These are phyloP conservation scores for Morone saxatilis DNA, from an alignment of 2,113 vertebrate species.

Conservation along the genomic window DNA sequence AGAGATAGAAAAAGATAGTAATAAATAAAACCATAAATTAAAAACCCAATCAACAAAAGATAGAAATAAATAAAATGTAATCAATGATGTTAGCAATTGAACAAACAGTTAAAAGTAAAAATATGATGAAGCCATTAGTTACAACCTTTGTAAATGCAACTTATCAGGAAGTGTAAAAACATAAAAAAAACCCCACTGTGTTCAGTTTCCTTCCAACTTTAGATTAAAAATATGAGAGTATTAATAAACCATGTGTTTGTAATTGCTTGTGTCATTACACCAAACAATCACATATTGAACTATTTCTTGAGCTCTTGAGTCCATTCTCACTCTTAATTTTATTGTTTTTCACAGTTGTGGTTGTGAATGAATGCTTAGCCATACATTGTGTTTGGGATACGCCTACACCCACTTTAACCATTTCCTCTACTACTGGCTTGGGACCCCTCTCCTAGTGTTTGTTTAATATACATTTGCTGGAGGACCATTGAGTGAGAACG, in stretches of 20 bases:
- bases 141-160: no score
- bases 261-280: neutral
- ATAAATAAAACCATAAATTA: no score
- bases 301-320: neutral
- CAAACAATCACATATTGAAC: neutral
- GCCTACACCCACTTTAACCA: conserved; percentile 55
- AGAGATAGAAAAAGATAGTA: no score
- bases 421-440: conserved; percentile 56
- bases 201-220: no score
- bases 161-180: no score
- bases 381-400: conserved; percentile 53
- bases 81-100: no score
- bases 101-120: no score
- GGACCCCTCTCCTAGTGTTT: conserved; percentile 67
- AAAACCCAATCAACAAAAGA: no score
- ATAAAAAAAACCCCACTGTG: no score
- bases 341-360: conserved; percentile 10
- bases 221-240: no score
- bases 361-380: conserved; percentile 36
- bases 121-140: no score
- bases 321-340: conserved; percentile 1
- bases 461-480: conserved; percentile 57
- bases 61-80: no score
- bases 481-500: conserved; percentile 22
- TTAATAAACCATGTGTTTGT: neutral